Percentiles rank a stretch among this genome's conserved stretches.
phyloP scores from a whole-genome alignment of 2,888 invertebrate genomes.

The Eupsilia transversa region DNA sequence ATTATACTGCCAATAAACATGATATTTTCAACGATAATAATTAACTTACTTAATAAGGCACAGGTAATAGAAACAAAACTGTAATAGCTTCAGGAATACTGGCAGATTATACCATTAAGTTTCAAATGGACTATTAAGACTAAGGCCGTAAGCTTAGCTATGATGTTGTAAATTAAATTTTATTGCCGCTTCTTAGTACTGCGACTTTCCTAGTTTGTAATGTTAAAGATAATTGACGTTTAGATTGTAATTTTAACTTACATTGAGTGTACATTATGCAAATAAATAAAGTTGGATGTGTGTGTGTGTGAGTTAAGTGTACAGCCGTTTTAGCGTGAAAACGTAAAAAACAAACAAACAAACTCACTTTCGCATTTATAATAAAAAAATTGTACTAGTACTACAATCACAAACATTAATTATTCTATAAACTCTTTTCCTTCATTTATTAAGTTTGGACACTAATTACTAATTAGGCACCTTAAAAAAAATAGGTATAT shows the following conservation, averaged over 20 bases:
- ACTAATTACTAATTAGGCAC: conserved; percentile 10
- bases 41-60: neutral
- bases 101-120: conserved; percentile 22
- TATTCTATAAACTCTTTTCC: neutral
- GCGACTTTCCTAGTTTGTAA: neutral
- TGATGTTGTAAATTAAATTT: conserved; percentile 38
- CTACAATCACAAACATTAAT: neutral
- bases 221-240: neutral
- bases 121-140: conserved; percentile 40
- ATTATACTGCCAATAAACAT: neutral
- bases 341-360: too few relatives aligned
- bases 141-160: neutral
- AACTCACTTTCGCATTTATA: too few relatives aligned
- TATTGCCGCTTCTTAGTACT: conserved; percentile 16
- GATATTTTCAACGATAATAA: neutral
- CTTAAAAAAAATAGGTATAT: neutral
- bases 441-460: neutral
- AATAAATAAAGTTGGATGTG: too few relatives aligned
- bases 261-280: too few relatives aligned
- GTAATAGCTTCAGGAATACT: conserved; percentile 7
- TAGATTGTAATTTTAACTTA: conserved; percentile 18
- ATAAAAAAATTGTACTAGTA: too few relatives aligned
- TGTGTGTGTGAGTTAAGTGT: too few relatives aligned
- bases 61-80: conserved; percentile 14
- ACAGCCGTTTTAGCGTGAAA: too few relatives aligned